phyloP scores from a whole-genome alignment of 2,797 vertebrate genomes.

The Molossus molossus region DNA sequence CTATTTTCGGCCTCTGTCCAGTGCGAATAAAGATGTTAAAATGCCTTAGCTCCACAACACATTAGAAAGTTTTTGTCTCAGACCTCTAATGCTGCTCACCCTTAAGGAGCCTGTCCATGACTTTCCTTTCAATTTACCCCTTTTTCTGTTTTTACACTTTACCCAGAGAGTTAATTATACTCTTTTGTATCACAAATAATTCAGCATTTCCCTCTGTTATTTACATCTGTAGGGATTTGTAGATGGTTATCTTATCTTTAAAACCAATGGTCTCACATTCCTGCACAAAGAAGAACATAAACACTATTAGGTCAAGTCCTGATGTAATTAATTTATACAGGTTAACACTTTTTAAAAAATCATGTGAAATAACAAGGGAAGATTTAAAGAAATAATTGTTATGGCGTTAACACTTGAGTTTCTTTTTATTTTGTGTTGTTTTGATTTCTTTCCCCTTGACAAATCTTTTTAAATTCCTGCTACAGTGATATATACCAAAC shows the following conservation, averaged over 20 bases:
- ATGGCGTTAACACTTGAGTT: not conserved
- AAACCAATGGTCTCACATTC: not conserved
- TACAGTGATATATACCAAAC: not conserved
- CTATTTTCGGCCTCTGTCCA: not conserved
- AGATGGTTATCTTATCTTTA: constrained; percentile 39
- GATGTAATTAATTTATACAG: not conserved
- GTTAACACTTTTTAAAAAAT: not conserved
- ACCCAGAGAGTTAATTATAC: constrained; percentile 17
- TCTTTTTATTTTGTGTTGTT: not conserved
- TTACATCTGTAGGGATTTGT: constrained; percentile 13
- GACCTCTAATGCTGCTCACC: not conserved
- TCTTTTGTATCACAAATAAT: constrained; percentile 13
- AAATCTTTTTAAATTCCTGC: not conserved
- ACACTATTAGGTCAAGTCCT: not conserved
- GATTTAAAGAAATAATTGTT: not conserved
- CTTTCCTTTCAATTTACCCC: not conserved
- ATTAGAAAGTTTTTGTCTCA: not conserved
- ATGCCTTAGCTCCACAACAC: not conserved
- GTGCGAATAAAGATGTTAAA: constrained; percentile 2
- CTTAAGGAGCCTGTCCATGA: not conserved
- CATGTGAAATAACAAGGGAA: not conserved
- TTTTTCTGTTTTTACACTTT: not conserved
- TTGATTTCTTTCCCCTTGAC: not conserved
- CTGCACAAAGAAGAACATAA: not conserved
- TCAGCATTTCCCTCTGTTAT: not conserved